Percentiles rank a stretch among this genome's conserved stretches.
phyloP scores from a whole-genome alignment of 64 coral and sea anemone species.

The Pachyseris speciosa region DNA sequence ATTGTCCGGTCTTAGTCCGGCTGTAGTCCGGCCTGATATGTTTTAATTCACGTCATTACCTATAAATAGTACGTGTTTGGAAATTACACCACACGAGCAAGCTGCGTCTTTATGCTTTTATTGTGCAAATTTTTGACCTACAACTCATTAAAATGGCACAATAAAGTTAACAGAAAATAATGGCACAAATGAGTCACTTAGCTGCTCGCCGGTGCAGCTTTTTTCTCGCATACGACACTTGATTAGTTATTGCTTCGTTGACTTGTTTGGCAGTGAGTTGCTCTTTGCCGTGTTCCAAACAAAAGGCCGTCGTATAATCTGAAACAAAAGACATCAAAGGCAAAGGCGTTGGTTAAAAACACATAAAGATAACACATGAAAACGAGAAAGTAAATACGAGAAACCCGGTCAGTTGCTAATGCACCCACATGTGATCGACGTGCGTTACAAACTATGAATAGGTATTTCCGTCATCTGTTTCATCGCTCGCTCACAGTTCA shows the following conservation, averaged over 20 bases:
- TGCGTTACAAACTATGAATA: no score
- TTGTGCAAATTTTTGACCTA: neutral
- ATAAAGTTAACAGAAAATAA: neutral
- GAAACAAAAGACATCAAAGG: slow-evolving; percentile 11
- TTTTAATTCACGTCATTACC: neutral
- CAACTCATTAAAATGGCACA: no score
- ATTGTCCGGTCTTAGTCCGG: neutral
- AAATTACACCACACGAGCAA: neutral
- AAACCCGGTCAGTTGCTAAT: no score
- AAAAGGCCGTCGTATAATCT: slow-evolving; percentile 61
- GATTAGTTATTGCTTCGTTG: slow-evolving; percentile 29
- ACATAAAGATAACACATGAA: neutral
- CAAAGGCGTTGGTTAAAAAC: neutral
- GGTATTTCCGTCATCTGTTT: no score
- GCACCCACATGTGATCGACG: no score
- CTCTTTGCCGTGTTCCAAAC: slow-evolving; percentile 36
- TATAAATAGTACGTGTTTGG: neutral
- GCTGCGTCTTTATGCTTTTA: neutral
- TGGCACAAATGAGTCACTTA: neutral
- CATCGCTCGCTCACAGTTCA: no score
- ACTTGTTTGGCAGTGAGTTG: slow-evolving; percentile 8
- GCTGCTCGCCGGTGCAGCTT: neutral
- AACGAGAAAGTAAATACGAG: neutral
- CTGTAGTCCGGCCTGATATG: neutral
- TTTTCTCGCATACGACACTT: slow-evolving; percentile 22